Conservation (phyloP, 2,888 invertebrate genomes). For the Corythucha ciliata region DNA sequence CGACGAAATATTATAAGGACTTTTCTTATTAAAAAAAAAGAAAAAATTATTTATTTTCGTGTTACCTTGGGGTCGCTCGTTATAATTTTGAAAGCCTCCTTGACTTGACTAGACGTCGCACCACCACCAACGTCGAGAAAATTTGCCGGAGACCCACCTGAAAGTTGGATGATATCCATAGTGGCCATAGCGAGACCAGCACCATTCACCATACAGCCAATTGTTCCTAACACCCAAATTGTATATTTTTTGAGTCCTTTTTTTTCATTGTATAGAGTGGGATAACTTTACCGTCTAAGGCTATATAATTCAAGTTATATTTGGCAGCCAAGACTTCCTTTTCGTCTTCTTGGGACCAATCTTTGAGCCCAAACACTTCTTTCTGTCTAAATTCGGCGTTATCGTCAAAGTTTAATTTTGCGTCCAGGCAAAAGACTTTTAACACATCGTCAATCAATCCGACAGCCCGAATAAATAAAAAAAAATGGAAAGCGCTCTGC, state of each 20-base stretch:
- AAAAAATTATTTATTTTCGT: slow-evolving; percentile 39
- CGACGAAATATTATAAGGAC: too few species aligned
- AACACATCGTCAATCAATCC: slow-evolving; percentile 27
- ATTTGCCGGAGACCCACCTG: slow-evolving; percentile 91
- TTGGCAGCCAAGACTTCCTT: slow-evolving; percentile 85
- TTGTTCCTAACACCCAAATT: slow-evolving; percentile 47
- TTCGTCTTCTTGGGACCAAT: slow-evolving; percentile 82
- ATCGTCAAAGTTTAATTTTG: slow-evolving; percentile 91
- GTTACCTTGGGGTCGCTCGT: slow-evolving; percentile 73
- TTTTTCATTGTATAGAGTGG: not conserved
- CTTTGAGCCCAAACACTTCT: slow-evolving; percentile 68
- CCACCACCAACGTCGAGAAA: slow-evolving; percentile 96
- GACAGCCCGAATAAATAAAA: not conserved
- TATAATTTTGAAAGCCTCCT: slow-evolving; percentile 95
- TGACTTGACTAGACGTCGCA: slow-evolving; percentile 79
- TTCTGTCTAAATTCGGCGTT: slow-evolving; percentile 87
- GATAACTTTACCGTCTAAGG: slow-evolving; percentile 71
- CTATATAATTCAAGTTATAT: slow-evolving; percentile 84
- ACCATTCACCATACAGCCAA: slow-evolving; percentile 93
- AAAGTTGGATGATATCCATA: slow-evolving; percentile 94
- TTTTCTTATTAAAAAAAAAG: too few species aligned
- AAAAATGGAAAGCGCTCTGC: not conserved
- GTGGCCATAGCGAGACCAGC: slow-evolving; percentile 97
- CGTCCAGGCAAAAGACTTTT: slow-evolving; percentile 83
- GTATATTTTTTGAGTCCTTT: not conserved